Base-by-base conservation (phyloP, 2,797 vertebrate genomes). In the Darevskia nairensis region DNA sequence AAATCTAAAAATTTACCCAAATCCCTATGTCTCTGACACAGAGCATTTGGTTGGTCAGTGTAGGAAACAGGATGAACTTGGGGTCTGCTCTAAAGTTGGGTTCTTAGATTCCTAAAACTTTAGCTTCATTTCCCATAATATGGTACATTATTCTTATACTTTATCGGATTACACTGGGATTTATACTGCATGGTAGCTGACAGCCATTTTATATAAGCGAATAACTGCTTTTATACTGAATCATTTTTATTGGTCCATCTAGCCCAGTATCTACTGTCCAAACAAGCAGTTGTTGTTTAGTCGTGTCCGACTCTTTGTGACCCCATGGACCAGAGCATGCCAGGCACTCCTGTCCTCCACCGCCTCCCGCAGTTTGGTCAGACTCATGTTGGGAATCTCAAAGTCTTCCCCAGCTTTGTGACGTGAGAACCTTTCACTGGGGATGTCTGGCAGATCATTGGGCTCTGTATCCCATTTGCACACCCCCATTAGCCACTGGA, bases 1-100 rank as follows among this genome's bases (percentile, higher is more conserved):
- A 88, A 91, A 59, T 81, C 88, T 66, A 44, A 68, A 74, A 89
- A 83, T 46, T 83, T 39, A 88, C 85, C 59, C n/a, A n/a, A 6
- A 3, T 19, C 50, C 50, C 13, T 55, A 13, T 55, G 11, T 50
- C 3, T 13, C 50, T 13, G 3, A 55, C 41, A 55, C 50, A 55
- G 50, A 55, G 50, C 50, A 15, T 61, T 41, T 35, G 41, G 41
- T 64, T 32, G 35, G 21, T 11, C 11, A 3, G 9, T 7, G 23
- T 17, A 27, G 19, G 13, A 64, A 82, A 87, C 32, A 64, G 29
- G 4, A 64, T 75, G 17, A 46, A 27, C 35, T 74, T 29, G 25
- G 25, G 19, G 17, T 41, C 10, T 25, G 29, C 27, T 64, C 39
- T 13, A 9, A 64, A 74, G 5, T 64, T 66, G 29, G 66, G 32